Conservation (phyloP, 2,888 invertebrate species). For the Phortica magna region DNA sequence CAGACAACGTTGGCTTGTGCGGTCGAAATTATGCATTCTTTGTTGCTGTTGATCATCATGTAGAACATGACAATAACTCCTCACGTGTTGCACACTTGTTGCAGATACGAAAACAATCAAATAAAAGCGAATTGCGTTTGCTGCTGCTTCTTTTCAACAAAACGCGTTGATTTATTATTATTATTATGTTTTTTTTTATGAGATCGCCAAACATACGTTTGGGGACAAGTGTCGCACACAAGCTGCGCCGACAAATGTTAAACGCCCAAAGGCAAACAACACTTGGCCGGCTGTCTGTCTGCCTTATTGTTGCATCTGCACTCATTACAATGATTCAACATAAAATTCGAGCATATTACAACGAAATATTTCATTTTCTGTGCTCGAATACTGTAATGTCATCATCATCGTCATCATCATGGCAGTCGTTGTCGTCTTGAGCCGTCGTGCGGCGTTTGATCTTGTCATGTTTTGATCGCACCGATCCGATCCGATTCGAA, state of each 20-base stretch:
- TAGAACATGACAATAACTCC: conserved; percentile 29
- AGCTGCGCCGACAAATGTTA: conserved; percentile 6
- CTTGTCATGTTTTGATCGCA: conserved; percentile 33
- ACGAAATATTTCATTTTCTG: background rate
- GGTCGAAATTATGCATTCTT: conserved; percentile 29
- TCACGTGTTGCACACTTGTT: background rate
- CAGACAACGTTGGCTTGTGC: conserved; percentile 3
- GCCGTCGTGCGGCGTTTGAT: background rate
- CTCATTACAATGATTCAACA: conserved; percentile 23
- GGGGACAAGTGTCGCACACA: conserved; percentile 7
- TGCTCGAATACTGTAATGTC: background rate
- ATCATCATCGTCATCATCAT: background rate
- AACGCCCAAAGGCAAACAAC: background rate
- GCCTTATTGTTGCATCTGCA: background rate
- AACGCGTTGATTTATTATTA: conserved; percentile 20
- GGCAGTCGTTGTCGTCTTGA: background rate
- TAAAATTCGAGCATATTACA: conserved; percentile 11
- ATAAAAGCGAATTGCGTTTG: conserved; percentile 13
- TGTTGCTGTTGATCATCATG: conserved; percentile 30
- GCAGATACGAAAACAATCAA: background rate
- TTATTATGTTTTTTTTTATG: conserved; percentile 11
- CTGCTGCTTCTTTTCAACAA: background rate
- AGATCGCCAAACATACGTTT: conserved; percentile 1
- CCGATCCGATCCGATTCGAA: conserved; percentile 3
- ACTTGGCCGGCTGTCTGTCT: background rate